phyloP scores from a whole-genome alignment of 2,888 invertebrate genomes.

The Nymphalis polychloros region DNA sequence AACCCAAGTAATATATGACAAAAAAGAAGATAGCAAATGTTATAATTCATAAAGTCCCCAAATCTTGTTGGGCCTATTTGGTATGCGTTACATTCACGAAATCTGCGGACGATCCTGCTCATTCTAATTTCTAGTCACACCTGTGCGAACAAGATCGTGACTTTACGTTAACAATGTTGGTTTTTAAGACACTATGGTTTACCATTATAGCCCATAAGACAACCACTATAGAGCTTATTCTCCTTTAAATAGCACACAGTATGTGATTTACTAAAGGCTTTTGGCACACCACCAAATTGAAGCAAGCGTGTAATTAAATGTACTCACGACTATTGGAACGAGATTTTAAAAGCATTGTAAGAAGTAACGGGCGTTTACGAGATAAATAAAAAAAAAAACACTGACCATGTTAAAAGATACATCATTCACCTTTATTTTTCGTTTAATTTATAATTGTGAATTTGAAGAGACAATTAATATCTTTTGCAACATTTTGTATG shows the following conservation, averaged over 20 bases:
- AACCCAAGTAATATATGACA: too few relatives aligned
- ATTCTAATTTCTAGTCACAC: slow-evolving; percentile 38
- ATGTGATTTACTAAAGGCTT: slow-evolving; percentile 33
- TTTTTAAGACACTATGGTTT: slow-evolving; percentile 19
- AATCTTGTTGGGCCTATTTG: slow-evolving; percentile 21
- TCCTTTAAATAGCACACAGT: slow-evolving; percentile 12
- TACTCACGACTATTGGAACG: slow-evolving; percentile 33
- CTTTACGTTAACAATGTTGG: slow-evolving; percentile 37
- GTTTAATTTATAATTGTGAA: background rate
- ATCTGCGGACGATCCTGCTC: slow-evolving; percentile 30
- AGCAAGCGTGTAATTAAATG: slow-evolving; percentile 42
- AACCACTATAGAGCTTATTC: slow-evolving; percentile 12
- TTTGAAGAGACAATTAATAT: too few relatives aligned
- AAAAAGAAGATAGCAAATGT: background rate
- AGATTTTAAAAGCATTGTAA: slow-evolving; percentile 35
- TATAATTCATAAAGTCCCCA: slow-evolving; percentile 10
- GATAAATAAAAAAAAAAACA: slow-evolving; percentile 16
- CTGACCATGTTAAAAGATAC: background rate
- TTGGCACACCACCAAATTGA: slow-evolving; percentile 41
- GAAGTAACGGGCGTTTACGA: slow-evolving; percentile 24
- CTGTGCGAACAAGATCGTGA: slow-evolving; percentile 33
- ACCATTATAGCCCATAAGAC: slow-evolving; percentile 16
- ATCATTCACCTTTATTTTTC: background rate
- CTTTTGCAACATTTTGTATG: too few relatives aligned
- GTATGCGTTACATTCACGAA: slow-evolving; percentile 33